A percentile compares a stretch with the other conserved stretches of the same genome.
phyloP scores from a whole-genome alignment of 2,888 invertebrate genomes.

The Andrena praecox region DNA sequence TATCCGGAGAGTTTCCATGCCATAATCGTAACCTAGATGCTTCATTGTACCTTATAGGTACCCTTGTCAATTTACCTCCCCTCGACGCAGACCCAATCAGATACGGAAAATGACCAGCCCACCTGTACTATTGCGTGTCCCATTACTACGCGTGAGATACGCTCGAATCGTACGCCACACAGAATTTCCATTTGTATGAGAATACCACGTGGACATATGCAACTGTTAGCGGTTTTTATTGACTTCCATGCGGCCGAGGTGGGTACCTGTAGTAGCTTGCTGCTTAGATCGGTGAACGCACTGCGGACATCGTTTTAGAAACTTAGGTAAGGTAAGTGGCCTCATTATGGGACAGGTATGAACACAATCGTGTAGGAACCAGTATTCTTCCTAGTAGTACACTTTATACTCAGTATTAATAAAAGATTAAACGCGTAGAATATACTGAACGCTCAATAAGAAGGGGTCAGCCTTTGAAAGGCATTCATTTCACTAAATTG shows the following conservation, averaged over 20 bases:
- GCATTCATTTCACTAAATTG: too few relatives aligned
- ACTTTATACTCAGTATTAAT: background rate
- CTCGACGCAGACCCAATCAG: conserved; percentile 24
- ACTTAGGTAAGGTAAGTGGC: background rate
- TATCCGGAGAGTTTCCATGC: background rate
- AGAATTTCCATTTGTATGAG: conserved; percentile 34
- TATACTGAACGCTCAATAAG: background rate
- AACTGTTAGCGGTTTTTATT: conserved; percentile 3
- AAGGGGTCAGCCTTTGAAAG: too few relatives aligned
- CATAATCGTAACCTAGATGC: conserved; percentile 37
- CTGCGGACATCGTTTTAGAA: background rate
- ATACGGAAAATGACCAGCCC: conserved; percentile 29
- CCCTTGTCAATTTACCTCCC: conserved; percentile 16
- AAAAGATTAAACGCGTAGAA: background rate
- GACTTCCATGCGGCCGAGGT: background rate
- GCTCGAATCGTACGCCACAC: conserved; percentile 36
- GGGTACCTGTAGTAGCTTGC: background rate
- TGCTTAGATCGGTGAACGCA: conserved; percentile 8
- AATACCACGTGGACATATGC: conserved; percentile 7
- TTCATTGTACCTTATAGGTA: conserved; percentile 32
- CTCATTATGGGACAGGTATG: background rate
- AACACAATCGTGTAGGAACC: background rate
- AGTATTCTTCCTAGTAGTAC: background rate
- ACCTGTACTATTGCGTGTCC: conserved; percentile 1
- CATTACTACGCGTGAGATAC: conserved; percentile 14